Conservation (phyloP, 2,797 vertebrate genomes). For the Acestrorhynchus altus region DNA sequence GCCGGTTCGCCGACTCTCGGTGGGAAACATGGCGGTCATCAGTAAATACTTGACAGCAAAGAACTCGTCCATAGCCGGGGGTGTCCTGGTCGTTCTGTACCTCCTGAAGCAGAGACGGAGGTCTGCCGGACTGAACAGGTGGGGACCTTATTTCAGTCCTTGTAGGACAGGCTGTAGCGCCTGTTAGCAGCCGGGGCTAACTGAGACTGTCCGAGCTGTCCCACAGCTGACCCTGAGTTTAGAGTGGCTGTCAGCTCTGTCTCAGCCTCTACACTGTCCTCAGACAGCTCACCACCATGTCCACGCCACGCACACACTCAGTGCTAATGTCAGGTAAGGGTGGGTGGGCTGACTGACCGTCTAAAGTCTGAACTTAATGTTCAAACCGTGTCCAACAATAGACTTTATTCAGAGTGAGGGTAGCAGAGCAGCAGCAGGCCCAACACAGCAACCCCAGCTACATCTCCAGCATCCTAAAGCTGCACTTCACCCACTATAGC, state of each 20-base stretch:
- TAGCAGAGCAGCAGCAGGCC: neutral
- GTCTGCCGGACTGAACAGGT: conserved; percentile 74
- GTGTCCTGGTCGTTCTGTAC: conserved; percentile 81
- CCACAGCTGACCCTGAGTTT: conserved; percentile 26
- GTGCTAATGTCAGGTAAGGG: neutral
- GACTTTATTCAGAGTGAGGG: neutral
- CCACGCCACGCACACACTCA: neutral
- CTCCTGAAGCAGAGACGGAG: conserved; percentile 78
- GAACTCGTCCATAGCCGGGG: conserved; percentile 86
- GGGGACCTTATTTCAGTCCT: conserved; percentile 16
- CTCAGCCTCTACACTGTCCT: neutral
- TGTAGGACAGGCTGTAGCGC: neutral
- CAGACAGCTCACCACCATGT: too few species aligned
- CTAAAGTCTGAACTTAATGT: neutral
- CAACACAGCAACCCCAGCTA: neutral
- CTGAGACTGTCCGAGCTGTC: conserved; percentile 7
- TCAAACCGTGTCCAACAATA: neutral
- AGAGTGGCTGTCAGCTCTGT: neutral
- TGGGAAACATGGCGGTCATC: conserved; percentile 86
- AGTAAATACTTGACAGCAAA: conserved; percentile 89
- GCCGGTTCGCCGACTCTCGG: conserved; percentile 50
- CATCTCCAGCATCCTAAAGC: too few species aligned
- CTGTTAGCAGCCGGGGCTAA: neutral
- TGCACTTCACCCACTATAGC: neutral
- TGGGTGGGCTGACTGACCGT: too few species aligned